Evolutionary conservation across 2,888 invertebrate genomes (phyloP), one percentile per base, ranked within the genome.

Genomic region (Diachrysia chrysitis): DNA sequence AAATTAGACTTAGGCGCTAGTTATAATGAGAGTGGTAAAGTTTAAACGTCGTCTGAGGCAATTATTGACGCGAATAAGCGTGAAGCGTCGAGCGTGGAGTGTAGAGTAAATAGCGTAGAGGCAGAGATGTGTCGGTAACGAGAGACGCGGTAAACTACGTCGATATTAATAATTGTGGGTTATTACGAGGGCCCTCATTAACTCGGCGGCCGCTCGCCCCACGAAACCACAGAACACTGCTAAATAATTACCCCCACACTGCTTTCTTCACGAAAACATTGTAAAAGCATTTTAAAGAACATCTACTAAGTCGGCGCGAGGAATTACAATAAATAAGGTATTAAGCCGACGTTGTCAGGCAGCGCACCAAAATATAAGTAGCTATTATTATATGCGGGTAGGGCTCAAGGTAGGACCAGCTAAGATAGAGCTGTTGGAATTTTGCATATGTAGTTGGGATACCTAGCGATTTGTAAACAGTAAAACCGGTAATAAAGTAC

Each of bases 181-280:
- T 92, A 93, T 94, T 93, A 93, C 92, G 85, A 85, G 84, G 87
- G 85, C 88, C 89, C 92, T 93, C 92, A 94, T 94, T 94, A 93
- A 90, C 84, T 88, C 86, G 83, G 85, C 87, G 85, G 86, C 89
- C 89, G 89, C 89, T 92, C 89, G 90, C 85, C 87, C 86, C 85
- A 90, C 87, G 85, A 92, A 93, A 94, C 95, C 94, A 89, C 95
- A 95, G 87, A 93, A 91, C 93, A 92, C 92, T 89, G 93, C 92
- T 90, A 91, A 94, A 94, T 94, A 95, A 95, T 94, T 94, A 94
- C 90, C 90, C 86, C 74, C 84, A 81, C 87, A 87, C 87, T 86
- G 90, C 92, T 93, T 92, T 93, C 93, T 92, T 93, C 92, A 91
- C 92, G 92, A 94, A 94, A 92, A 91, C 91, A 93, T 90, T 89